Conservation (phyloP, 2,797 vertebrate genomes). For the Denticeps clupeoides region DNA sequence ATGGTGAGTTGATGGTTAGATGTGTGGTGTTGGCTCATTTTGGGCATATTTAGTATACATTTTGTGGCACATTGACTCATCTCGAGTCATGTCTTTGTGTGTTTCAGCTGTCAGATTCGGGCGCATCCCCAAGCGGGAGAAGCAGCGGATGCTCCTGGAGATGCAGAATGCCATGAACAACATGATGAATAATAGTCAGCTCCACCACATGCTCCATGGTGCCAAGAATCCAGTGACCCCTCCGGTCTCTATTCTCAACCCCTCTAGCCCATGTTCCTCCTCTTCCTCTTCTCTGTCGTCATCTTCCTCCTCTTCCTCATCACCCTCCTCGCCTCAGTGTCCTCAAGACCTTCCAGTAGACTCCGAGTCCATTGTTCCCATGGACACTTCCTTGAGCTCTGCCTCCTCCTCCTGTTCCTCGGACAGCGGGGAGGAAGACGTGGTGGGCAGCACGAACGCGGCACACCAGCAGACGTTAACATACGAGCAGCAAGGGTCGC, state of each 20-base stretch:
- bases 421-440: conserved; percentile 88
- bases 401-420: conserved; percentile 54
- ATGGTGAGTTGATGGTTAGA: conserved; percentile 60
- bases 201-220: conserved; percentile 64
- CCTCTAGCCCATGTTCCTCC: conserved; percentile 47
- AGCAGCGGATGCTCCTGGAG: conserved; percentile 94
- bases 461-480: conserved; percentile 69
- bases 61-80: not conserved
- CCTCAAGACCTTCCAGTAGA: conserved; percentile 36
- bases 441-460: conserved; percentile 53
- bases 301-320: conserved; percentile 27
- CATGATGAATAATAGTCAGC: conserved; percentile 86
- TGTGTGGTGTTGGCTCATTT: not conserved
- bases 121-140: conserved; percentile 93
- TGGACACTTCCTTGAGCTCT: conserved; percentile 60
- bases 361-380: conserved; percentile 49
- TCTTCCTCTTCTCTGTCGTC: conserved; percentile 34
- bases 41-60: too few relatives aligned
- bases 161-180: conserved; percentile 98
- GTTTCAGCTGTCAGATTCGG: conserved; percentile 87
- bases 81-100: not conserved
- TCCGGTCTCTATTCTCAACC: conserved; percentile 40
- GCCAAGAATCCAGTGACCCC: conserved; percentile 49
- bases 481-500: conserved; percentile 50
- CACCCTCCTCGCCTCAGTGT: conserved; percentile 51